A percentile compares a stretch with the other conserved stretches of the same genome.
phyloP scores from a whole-genome alignment of 2,113 vertebrate genomes.

The Rhinichthys klamathensis region DNA sequence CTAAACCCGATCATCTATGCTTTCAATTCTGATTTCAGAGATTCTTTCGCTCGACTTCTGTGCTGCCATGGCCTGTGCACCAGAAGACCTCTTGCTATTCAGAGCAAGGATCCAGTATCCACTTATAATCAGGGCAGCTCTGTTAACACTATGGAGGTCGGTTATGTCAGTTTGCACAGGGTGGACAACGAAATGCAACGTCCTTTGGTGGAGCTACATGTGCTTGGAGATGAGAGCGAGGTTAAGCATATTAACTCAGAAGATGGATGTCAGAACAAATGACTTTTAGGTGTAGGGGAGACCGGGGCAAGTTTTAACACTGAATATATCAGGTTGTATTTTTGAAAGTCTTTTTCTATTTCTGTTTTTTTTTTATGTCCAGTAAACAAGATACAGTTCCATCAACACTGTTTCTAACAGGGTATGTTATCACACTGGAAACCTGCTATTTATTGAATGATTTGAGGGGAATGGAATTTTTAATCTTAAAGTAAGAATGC shows the following conservation, averaged over 20 bases:
- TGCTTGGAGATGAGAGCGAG: background rate
- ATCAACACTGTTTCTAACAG: background rate
- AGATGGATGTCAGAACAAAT: background rate
- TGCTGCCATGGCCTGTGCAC: conserved; percentile 28
- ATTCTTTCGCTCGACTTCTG: conserved; percentile 47
- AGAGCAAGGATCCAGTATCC: conserved; percentile 24
- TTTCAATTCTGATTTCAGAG: conserved; percentile 50
- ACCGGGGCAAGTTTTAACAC: background rate
- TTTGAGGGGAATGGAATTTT: background rate
- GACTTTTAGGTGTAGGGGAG: background rate
- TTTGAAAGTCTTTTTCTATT: background rate
- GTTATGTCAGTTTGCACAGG: conserved; percentile 3
- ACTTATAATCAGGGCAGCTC: conserved; percentile 31
- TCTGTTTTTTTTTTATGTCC: no score
- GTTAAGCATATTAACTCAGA: background rate
- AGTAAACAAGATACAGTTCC: background rate
- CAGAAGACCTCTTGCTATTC: background rate
- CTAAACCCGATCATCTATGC: conserved; percentile 52
- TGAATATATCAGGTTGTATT: background rate
- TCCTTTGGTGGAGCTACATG: conserved; percentile 15
- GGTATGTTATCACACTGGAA: background rate
- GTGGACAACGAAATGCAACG: conserved; percentile 1
- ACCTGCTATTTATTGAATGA: background rate
- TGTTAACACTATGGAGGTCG: conserved; percentile 29
- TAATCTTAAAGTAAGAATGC: background rate